Conservation (phyloP, 2,113 vertebrate genomes). For the Hyaena hyaena region DNA sequence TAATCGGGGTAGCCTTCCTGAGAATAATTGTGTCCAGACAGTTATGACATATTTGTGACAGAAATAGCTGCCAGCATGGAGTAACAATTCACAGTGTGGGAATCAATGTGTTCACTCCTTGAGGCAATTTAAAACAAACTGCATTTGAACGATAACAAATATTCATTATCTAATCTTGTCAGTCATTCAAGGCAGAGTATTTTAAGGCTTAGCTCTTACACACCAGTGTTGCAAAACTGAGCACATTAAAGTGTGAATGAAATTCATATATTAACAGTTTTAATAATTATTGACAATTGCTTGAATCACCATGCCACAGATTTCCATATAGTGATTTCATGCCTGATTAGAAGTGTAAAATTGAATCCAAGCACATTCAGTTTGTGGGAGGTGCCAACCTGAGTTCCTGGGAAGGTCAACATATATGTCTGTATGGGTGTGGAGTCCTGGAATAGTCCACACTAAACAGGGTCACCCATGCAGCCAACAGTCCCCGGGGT, state of each 20-base stretch:
- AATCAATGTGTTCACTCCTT: not conserved
- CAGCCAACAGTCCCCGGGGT: accelerated
- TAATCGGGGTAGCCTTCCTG: not conserved
- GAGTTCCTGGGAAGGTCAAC: not conserved
- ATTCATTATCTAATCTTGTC: not conserved
- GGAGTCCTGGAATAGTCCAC: not conserved
- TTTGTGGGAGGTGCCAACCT: not conserved
- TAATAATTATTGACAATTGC: not conserved
- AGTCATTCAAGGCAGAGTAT: not conserved
- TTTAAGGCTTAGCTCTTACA: not conserved
- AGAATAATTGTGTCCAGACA: not conserved
- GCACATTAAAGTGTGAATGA: not conserved
- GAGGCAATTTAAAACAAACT: not conserved
- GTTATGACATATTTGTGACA: not conserved
- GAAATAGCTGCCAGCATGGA: not conserved
- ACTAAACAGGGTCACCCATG: not conserved
- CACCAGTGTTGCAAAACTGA: not conserved
- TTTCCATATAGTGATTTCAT: not conserved
- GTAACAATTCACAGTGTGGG: not conserved
- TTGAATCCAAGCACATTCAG: not conserved
- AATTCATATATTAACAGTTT: not conserved
- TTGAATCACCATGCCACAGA: not conserved
- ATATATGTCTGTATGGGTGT: accelerated
- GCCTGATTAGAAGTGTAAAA: not conserved
- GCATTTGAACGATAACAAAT: not conserved